phyloP scores from a whole-genome alignment of 2,113 vertebrate species.

The Myotis brandtii region DNA sequence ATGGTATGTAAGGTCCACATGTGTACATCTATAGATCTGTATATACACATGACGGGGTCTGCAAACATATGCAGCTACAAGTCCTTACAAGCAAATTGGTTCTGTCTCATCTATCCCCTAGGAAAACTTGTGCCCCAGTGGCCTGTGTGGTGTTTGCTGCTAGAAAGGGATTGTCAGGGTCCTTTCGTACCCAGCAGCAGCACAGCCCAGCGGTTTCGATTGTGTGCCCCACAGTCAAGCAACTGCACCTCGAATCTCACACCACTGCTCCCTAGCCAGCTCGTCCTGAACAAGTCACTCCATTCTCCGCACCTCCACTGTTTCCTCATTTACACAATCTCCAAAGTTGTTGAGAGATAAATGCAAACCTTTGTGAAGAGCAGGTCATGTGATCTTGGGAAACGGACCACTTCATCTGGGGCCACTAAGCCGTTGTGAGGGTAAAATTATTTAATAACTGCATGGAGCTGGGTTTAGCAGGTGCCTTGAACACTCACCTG shows the following conservation, averaged over 20 bases:
- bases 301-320: not conserved
- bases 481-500: not conserved
- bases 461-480: not conserved
- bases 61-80: not conserved
- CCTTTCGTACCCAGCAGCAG: not conserved
- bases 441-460: not conserved
- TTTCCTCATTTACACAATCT: not conserved
- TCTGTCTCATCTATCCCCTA: not conserved
- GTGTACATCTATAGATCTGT: not conserved
- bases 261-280: not conserved
- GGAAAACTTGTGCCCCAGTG: not conserved
- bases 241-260: not conserved
- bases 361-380: too few relatives aligned
- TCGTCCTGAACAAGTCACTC: not conserved
- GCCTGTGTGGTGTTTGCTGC: not conserved
- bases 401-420: too few relatives aligned
- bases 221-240: not conserved
- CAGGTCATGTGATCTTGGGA: too few relatives aligned
- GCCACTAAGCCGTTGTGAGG: not conserved
- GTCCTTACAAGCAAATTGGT: not conserved
- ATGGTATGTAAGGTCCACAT: not conserved
- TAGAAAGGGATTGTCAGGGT: too few relatives aligned
- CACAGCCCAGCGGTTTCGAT: not conserved
- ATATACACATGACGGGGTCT: not conserved
- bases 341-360: too few relatives aligned